Evolutionary conservation across 2,888 invertebrate genomes (phyloP).

Genomic region (Stenolophus ochropezus): DNA sequence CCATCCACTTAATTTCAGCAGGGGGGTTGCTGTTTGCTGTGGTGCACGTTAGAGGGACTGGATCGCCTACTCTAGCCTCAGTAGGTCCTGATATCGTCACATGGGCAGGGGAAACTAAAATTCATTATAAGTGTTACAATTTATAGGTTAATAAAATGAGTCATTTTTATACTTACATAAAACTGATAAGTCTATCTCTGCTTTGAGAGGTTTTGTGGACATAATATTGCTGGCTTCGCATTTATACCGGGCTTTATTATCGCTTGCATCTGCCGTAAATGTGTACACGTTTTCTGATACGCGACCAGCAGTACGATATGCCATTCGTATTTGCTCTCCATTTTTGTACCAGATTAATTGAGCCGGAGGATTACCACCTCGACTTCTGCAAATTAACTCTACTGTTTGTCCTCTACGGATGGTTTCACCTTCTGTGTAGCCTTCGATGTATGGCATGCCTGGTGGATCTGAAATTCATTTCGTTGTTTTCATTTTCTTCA

Average conservation of each 20-base stretch:
- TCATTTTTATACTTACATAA: conserved; percentile 84
- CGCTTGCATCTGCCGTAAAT: conserved; percentile 91
- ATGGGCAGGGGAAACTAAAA: conserved; percentile 91
- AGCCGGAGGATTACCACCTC: conserved; percentile 97
- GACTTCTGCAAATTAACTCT: conserved; percentile 92
- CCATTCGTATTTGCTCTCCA: conserved; percentile 89
- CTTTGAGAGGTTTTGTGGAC: conserved; percentile 88
- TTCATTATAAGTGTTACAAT: neutral
- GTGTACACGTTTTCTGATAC: conserved; percentile 92
- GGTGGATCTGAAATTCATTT: conserved; percentile 86
- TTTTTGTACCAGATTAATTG: conserved; percentile 97
- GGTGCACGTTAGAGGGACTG: conserved; percentile 89
- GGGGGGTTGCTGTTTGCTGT: conserved; percentile 94
- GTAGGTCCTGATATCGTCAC: conserved; percentile 92
- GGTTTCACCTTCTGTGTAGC: conserved; percentile 92
- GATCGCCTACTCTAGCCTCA: conserved; percentile 92
- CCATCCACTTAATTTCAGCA: conserved; percentile 91
- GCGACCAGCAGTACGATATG: conserved; percentile 86
- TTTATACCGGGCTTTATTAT: conserved; percentile 94
- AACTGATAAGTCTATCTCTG: conserved; percentile 91
- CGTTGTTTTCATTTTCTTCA: too few species aligned
- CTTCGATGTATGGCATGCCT: conserved; percentile 93
- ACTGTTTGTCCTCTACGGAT: conserved; percentile 91
- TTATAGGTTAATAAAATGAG: neutral
- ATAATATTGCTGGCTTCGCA: conserved; percentile 95